Evolutionary conservation across 2,888 invertebrate species (phyloP), one percentile per base, ranked within the genome.

Genomic region (Luperina testacea): DNA sequence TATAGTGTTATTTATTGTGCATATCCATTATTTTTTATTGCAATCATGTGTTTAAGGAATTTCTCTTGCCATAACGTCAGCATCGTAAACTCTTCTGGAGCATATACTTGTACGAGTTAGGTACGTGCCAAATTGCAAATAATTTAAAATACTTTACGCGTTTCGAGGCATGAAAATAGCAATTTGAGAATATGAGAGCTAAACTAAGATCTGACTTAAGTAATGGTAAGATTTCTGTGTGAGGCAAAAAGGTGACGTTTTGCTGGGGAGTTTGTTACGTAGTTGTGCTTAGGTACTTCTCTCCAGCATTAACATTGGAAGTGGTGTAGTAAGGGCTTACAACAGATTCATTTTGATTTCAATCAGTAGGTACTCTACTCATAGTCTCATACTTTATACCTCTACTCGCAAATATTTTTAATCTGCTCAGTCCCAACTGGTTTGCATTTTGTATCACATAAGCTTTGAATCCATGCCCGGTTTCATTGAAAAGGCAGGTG

Each of bases 31-130:
- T 38, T n/a, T 32, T n/a, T n/a, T 17, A 61, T 59, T 83, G 53
- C 61, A 53, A 9, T 74, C 38, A 48, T 64, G n/a, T 78, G 63
- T 48, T 65, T 38, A 65, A 27, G 77, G 38, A 80, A 76, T 82
- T 82, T 76, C 67, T 80, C 20, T 38, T 68, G 27, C 17, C 27
- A 61, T 68, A 27, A 77, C 53, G 59, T 68, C 61, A 61, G 38
- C 32, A 32, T 53, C n/a, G 32, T 53, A 75, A 59, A 75, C 45
- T 32, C n/a, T 20, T 59, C 7, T 13, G 15, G 27, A 51, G 24
- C 57, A 79, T 9, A 76, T 80, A 61, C 6, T n/a, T 45, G n/a
- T 53, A 45, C 24, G 42, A 53, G 1, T 72, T 42, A 45, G n/a
- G 48, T 24, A 45, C 83, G 80, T 77, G 59, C n/a, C 67, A 61